These are phyloP conservation scores for Ibycter americanus DNA, from an alignment of 2,797 vertebrate genomes.

Conservation along the genomic window DNA sequence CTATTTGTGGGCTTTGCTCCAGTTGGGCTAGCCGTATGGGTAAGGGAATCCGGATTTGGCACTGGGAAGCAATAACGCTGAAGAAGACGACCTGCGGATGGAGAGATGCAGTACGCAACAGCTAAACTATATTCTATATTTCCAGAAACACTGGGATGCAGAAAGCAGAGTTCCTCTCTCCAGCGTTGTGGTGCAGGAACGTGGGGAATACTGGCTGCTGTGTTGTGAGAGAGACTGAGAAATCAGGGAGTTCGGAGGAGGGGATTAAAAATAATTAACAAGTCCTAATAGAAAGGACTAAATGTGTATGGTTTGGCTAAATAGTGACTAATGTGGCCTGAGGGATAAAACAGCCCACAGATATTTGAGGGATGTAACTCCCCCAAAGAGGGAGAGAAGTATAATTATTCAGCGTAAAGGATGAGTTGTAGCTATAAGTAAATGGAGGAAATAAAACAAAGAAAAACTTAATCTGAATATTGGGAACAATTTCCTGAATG, in stretches of 20 bases:
- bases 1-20: constrained; percentile 12
- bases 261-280: constrained; percentile 13
- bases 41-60: constrained; percentile 9
- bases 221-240: background rate
- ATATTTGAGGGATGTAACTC: background rate
- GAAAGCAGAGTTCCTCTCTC: background rate
- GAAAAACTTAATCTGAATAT: constrained; percentile 30
- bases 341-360: background rate
- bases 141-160: background rate
- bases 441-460: constrained; percentile 5
- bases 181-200: background rate
- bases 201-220: background rate
- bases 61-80: background rate
- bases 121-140: background rate
- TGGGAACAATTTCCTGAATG: background rate
- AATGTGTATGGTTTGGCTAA: constrained; percentile 25
- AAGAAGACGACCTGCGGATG: background rate
- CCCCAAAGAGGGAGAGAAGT: background rate
- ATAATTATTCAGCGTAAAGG: constrained; percentile 21
- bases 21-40: background rate
- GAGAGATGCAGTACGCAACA: background rate
- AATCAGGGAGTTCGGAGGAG: background rate
- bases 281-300: background rate
- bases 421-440: constrained; percentile 3
- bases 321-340: constrained; percentile 3